Evolutionary conservation across 2,113 vertebrate species (phyloP), one percentile per base, ranked within the genome.

Genomic region (Ctenomys sociabilis): DNA sequence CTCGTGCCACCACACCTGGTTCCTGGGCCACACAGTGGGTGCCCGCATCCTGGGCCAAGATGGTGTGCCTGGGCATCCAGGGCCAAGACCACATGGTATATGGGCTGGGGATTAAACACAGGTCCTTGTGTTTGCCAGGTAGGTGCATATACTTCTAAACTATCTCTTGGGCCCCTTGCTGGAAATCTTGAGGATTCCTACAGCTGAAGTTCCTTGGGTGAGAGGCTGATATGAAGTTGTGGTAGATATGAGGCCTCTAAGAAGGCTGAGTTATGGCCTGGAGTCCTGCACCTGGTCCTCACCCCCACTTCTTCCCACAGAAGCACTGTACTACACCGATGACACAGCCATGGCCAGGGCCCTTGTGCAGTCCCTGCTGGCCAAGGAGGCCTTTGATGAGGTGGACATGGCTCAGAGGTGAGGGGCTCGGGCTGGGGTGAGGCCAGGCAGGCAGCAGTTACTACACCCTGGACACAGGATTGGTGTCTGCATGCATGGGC

Each of bases 291-390:
- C 16, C 43, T 12, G 0, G 11, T 4, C 11, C 22, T 17, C 43
- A 17, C 37, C 3, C 10, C 5, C 1, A 0, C 35, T 64, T 88
- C 24, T 95, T 63, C 81, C 93, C 37, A 26, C 92, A 99, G 99
- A 99, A 70, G 98, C 98, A 1, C 97, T 99, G 59, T 98, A 98
- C 4, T 99, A 99, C 98, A 99, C 99, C 12, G 99, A 99, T 0
- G 99, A 99, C 98, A 99, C 99, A 0, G 99, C 99, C 45, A 99
- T 99, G 99, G 98, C 99, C 32, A 99, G 99, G 87, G 99, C 99
- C n/a, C 98, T 99, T 96, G 99, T 99, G 97, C 99, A 99, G 96
- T 99, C 99, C 57, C 98, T 99, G 35, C 98, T 99, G 72, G 99
- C 99, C 96, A 99, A 98, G 93, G 90, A 97, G 12, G 98, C 98